Evolutionary conservation across 2,888 invertebrate species (phyloP).

Genomic region (Ptilodon capucinus): DNA sequence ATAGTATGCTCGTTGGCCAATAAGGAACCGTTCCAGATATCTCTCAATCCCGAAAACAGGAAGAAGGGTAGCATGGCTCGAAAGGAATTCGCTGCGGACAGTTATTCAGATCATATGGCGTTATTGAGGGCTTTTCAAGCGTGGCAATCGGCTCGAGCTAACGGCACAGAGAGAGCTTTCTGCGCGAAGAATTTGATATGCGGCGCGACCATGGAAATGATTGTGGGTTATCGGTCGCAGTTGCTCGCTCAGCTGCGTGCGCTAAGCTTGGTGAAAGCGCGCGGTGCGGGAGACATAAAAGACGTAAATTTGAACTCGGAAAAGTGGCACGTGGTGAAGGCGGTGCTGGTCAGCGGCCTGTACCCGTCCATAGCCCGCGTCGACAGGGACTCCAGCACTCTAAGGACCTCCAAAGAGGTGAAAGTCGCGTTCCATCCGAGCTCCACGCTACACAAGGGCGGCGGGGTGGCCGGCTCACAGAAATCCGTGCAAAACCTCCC

Average conservation of each 20-base stretch:
- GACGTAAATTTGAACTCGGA: conserved; percentile 92
- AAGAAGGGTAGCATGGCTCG: conserved; percentile 84
- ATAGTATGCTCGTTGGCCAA: conserved; percentile 93
- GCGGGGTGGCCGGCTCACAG: conserved; percentile 56
- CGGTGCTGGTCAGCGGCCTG: conserved; percentile 92
- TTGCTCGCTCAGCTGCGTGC: conserved; percentile 91
- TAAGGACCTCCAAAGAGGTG: conserved; percentile 85
- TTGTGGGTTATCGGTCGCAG: conserved; percentile 92
- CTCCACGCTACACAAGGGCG: conserved; percentile 85
- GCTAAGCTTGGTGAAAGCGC: conserved; percentile 86
- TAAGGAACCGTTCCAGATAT: conserved; percentile 90
- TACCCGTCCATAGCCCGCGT: conserved; percentile 94
- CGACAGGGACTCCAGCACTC: conserved; percentile 83
- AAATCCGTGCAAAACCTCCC: conserved; percentile 78
- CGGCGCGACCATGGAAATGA: conserved; percentile 93
- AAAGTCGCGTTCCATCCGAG: conserved; percentile 80
- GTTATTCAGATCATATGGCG: conserved; percentile 95
- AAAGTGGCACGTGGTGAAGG: conserved; percentile 95
- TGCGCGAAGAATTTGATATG: conserved; percentile 90
- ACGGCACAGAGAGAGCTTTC: conserved; percentile 86
- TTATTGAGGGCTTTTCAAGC: conserved; percentile 90
- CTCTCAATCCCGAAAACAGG: conserved; percentile 86
- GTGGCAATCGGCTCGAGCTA: conserved; percentile 84
- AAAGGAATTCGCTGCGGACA: conserved; percentile 87
- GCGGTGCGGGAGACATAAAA: conserved; percentile 69